A percentile compares a stretch with the other conserved stretches of the same genome.
Evolutionary conservation across 2,888 invertebrate genomes (phyloP).

Genomic region (Penaeus monodon): DNA sequence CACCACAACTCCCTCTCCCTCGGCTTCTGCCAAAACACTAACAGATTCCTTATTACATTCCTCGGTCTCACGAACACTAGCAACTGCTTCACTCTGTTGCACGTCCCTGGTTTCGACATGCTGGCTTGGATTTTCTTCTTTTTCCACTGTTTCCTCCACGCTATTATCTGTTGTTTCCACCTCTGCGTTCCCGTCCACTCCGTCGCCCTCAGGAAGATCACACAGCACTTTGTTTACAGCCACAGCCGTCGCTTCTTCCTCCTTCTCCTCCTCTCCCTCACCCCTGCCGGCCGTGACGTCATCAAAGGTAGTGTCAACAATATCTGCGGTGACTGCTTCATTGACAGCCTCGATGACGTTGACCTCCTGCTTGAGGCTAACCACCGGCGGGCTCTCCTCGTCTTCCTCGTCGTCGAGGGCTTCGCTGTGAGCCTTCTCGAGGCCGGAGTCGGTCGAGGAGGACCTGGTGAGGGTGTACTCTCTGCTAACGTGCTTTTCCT

Average conservation of each 20-base stretch:
- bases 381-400: background rate
- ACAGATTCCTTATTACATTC: background rate
- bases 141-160: background rate
- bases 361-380: constrained; percentile 3
- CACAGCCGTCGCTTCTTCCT: background rate
- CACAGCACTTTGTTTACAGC: too few species aligned
- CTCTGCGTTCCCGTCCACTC: background rate
- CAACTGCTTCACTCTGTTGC: background rate
- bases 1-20: constrained; percentile 18
- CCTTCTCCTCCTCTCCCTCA: constrained; percentile 18
- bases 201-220: constrained; percentile 1
- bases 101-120: background rate
- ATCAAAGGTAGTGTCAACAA: constrained; percentile 7
- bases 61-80: background rate
- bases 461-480: constrained; percentile 56
- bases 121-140: background rate
- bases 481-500: constrained; percentile 61
- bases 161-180: constrained; percentile 17
- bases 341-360: constrained; percentile 7
- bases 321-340: background rate
- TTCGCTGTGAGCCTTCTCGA: constrained; percentile 26
- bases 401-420: constrained; percentile 22
- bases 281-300: background rate
- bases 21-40: constrained; percentile 3
- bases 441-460: constrained; percentile 49